A percentile compares a stretch with the other conserved stretches of the same genome.
Evolutionary conservation across 37 sponge, comb jelly and placozoan genomes (phyloP).

Genomic region (Eunapius fragilis): DNA sequence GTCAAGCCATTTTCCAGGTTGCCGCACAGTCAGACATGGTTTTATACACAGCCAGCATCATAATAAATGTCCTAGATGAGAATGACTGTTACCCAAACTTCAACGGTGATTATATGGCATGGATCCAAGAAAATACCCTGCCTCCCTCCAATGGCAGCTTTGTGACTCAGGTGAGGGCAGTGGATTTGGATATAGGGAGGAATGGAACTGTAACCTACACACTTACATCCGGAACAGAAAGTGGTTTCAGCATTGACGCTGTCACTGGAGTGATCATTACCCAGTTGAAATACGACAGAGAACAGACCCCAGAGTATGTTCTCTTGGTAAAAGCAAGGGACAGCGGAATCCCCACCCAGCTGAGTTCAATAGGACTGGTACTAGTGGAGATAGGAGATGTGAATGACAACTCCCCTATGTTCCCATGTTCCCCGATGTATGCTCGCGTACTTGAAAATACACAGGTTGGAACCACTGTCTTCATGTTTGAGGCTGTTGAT

Average conservation of each 20-base stretch:
- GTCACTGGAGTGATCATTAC: constrained; percentile 48
- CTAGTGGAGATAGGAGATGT: constrained; percentile 59
- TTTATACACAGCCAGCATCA: constrained; percentile 34
- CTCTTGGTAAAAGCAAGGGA: constrained; percentile 58
- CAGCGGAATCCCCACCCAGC: constrained; percentile 27
- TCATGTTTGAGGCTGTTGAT: constrained; percentile 47
- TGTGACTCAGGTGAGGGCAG: constrained; percentile 37
- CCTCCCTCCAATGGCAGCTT: constrained; percentile 34
- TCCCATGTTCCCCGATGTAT: constrained; percentile 50
- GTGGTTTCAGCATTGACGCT: constrained; percentile 52
- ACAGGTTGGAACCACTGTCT: constrained; percentile 31
- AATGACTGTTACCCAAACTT: constrained; percentile 61
- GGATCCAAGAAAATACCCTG: constrained; percentile 39
- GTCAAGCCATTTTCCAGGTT: constrained; percentile 24
- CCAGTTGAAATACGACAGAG: constrained; percentile 35
- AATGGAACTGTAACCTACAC: constrained; percentile 51
- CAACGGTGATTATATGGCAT: not conserved
- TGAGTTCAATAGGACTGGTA: constrained; percentile 27
- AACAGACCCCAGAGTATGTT: constrained; percentile 8
- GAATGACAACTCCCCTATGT: constrained; percentile 83
- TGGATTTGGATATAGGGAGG: constrained; percentile 47
- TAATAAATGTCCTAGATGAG: constrained; percentile 30
- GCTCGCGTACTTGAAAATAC: constrained; percentile 63
- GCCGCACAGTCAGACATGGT: constrained; percentile 25
- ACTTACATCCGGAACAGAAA: constrained; percentile 1